Evolutionary conservation across 2,113 vertebrate genomes (phyloP), one percentile per base, ranked within the genome.

Genomic region (Herpailurus yagouaroundi): DNA sequence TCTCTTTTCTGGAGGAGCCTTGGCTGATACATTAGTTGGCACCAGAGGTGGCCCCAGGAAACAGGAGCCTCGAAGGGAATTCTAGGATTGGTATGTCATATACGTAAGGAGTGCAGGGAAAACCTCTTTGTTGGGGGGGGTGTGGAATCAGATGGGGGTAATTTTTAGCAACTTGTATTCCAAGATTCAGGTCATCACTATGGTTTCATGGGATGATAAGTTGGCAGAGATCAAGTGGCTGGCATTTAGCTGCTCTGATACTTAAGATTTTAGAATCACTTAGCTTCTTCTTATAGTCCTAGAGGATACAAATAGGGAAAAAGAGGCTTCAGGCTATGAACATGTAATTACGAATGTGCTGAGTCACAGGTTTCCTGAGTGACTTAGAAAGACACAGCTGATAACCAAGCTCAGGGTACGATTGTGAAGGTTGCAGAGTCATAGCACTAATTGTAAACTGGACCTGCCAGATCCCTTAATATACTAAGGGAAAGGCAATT

Each of bases 301-400:
- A 19, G 48, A 95, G 27, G 96, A 93, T 68, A 55, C 21, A 88
- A 14, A 64, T 11, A 60, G 8, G 15, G 21, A 66, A 89, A 91
- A 82, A 68, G 36, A 91, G 38, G 57, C 88, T 64, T 57, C 74
- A 74, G 89, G 84, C 31, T 60, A 21, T 60, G 71, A 93, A 87
- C 60, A 29, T 13, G 23, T 25, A 88, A 77, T 91, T 88, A 97
- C 18, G 15, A 71, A 52, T 45, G 25, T 36, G 15, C 45, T 27
- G 38, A 69, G 18, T 45, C 21, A 50, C 63, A 85, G 6, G 1
- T 68, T 86, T 88, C 11, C 57, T n/a, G 41, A 55, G 19, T 66
- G 66, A 81, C 38, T 64, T 5, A 68, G 73, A 94, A 57, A 91
- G 52, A 66, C 23, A 25, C 2, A 66, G 33, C 33, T 89, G 86